phyloP scores from a whole-genome alignment of 2,888 invertebrate genomes.

The Tetragnatha montana region DNA sequence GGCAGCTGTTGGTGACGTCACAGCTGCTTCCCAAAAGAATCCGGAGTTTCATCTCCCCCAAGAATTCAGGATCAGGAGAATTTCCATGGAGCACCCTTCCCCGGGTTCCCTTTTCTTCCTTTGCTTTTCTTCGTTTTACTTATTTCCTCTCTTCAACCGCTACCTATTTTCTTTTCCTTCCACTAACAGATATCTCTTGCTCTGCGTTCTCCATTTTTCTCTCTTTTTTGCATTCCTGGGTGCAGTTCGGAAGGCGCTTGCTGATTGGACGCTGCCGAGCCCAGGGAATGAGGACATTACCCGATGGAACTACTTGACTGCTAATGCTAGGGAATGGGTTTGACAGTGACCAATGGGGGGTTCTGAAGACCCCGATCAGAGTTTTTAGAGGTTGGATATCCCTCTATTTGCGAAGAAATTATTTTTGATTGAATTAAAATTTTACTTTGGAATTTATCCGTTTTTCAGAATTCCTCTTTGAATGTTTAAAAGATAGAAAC shows the following conservation, averaged over 20 bases:
- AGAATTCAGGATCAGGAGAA: constrained; percentile 51
- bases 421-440: neutral
- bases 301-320: neutral
- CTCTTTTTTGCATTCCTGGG: constrained; percentile 25
- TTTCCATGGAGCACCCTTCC: constrained; percentile 38
- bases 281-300: neutral
- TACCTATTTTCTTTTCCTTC: constrained; percentile 19
- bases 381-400: neutral
- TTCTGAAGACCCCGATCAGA: neutral
- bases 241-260: neutral
- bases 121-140: neutral
- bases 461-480: too few species aligned
- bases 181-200: constrained; percentile 40
- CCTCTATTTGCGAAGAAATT: neutral
- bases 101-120: neutral
- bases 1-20: constrained; percentile 60
- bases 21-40: constrained; percentile 49
- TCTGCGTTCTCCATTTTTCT: constrained; percentile 29
- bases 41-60: constrained; percentile 43
- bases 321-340: neutral
- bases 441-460: neutral
- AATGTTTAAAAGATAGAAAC: too few species aligned
- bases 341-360: neutral
- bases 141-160: constrained; percentile 22
- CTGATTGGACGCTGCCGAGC: constrained; percentile 9